phyloP scores from a whole-genome alignment of 1,140 invertebrate species.

The Drosophila arizonae region DNA sequence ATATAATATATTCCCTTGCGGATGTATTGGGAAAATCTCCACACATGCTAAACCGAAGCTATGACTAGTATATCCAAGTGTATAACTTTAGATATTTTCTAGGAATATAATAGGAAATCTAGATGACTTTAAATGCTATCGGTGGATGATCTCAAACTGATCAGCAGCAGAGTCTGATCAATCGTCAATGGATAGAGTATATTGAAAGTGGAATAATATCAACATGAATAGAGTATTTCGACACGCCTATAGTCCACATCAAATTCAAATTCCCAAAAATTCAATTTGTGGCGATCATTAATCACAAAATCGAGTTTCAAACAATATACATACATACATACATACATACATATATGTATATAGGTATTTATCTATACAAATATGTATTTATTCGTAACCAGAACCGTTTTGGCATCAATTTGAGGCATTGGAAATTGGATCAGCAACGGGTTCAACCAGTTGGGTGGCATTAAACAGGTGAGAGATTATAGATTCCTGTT shows the following conservation, averaged over 20 bases:
- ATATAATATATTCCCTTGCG: too few species aligned
- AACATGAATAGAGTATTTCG: neutral
- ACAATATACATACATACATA: neutral
- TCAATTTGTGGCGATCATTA: slow-evolving; percentile 14
- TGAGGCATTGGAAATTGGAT: slow-evolving; percentile 36
- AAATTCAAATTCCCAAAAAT: neutral
- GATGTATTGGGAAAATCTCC: too few species aligned
- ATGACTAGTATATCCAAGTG: too few species aligned
- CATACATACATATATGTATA: neutral
- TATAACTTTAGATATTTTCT: too few species aligned
- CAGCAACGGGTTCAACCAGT: slow-evolving; percentile 36
- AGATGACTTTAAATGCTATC: too few species aligned
- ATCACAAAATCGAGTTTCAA: slow-evolving; percentile 14
- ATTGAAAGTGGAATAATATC: neutral
- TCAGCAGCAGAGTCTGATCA: too few species aligned
- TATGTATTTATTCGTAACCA: slow-evolving; percentile 15
- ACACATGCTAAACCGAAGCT: too few species aligned
- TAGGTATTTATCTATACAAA: neutral
- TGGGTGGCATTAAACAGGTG: slow-evolving; percentile 18
- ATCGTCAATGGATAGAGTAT: too few species aligned
- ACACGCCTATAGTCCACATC: too few species aligned
- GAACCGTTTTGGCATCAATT: slow-evolving; percentile 41
- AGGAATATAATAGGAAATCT: too few species aligned
- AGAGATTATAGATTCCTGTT: slow-evolving; percentile 39
- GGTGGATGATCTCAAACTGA: too few species aligned